Evolutionary conservation across 2,888 invertebrate genomes (phyloP).

Genomic region (Mycalesis mineus): DNA sequence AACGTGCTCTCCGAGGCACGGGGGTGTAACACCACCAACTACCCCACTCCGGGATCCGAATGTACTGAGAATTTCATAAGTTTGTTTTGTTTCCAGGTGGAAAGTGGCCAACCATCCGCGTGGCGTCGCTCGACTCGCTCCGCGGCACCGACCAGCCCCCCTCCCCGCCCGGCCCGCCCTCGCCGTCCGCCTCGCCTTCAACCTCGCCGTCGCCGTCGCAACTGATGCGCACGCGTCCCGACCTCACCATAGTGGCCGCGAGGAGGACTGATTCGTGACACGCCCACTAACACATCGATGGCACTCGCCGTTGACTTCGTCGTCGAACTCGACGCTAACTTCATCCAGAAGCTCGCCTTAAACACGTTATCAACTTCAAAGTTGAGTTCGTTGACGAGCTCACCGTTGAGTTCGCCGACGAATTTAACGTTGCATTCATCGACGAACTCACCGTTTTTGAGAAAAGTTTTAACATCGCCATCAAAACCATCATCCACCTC

Average conservation of each 20-base stretch:
- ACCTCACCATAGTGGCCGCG: conserved; percentile 67
- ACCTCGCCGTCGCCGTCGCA: conserved; percentile 60
- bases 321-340: too few species aligned
- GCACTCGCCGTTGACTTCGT: too few species aligned
- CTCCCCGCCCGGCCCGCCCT: conserved; percentile 48
- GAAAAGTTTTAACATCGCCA: too few species aligned
- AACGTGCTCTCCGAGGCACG: too few species aligned
- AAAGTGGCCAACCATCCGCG: conserved; percentile 67
- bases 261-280: conserved; percentile 35
- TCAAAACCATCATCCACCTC: neutral
- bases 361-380: too few species aligned
- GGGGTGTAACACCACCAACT: too few species aligned
- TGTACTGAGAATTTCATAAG: too few species aligned
- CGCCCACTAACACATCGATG: conserved; percentile 33
- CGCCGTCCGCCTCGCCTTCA: conserved; percentile 50
- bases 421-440: neutral
- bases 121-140: conserved; percentile 60
- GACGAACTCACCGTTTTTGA: neutral
- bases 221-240: conserved; percentile 64
- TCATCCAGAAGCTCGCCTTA: too few species aligned
- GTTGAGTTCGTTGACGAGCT: too few species aligned
- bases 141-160: conserved; percentile 36
- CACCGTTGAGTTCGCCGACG: too few species aligned
- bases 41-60: too few species aligned
- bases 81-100: conserved; percentile 38